Percentiles rank a stretch among this genome's conserved stretches.
Conservation (phyloP, 2,113 vertebrate genomes). For the Thunnus thynnus region DNA sequence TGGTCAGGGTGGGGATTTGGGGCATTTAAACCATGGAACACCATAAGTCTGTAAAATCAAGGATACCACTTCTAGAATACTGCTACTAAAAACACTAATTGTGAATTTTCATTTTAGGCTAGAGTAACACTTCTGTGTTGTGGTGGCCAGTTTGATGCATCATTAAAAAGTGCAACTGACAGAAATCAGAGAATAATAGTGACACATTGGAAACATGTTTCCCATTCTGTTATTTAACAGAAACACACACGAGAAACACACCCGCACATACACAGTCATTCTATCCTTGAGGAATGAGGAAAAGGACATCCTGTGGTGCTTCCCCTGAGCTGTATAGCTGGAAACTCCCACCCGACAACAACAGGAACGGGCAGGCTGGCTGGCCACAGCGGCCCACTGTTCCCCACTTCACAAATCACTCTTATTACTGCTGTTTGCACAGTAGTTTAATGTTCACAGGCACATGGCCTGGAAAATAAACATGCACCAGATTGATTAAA, state of each 20-base stretch:
- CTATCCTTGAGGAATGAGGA: slow-evolving; percentile 74
- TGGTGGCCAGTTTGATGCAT: not conserved
- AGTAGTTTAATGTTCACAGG: not conserved
- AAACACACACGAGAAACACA: slow-evolving; percentile 25
- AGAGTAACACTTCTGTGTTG: too few relatives aligned
- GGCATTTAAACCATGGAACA: too few relatives aligned
- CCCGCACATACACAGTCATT: slow-evolving; percentile 29
- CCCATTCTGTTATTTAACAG: not conserved
- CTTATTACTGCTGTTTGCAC: not conserved
- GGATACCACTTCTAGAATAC: too few relatives aligned
- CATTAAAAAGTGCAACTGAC: not conserved
- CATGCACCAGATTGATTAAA: not conserved
- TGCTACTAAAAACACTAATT: too few relatives aligned
- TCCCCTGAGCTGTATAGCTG: slow-evolving; percentile 77
- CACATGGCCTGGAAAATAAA: not conserved
- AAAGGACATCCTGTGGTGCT: slow-evolving; percentile 82
- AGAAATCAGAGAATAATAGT: not conserved
- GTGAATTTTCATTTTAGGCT: not conserved
- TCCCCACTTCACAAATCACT: slow-evolving; percentile 8
- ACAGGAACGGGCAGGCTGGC: slow-evolving; percentile 69
- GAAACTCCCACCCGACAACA: slow-evolving; percentile 82
- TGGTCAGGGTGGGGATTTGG: too few relatives aligned
- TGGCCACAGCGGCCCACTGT: slow-evolving; percentile 6
- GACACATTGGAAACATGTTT: slow-evolving; percentile 11
- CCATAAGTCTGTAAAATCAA: too few relatives aligned